These are phyloP conservation scores for Pongo pygmaeus DNA, from an alignment of 2,113 vertebrate genomes.

Conservation along the genomic window DNA sequence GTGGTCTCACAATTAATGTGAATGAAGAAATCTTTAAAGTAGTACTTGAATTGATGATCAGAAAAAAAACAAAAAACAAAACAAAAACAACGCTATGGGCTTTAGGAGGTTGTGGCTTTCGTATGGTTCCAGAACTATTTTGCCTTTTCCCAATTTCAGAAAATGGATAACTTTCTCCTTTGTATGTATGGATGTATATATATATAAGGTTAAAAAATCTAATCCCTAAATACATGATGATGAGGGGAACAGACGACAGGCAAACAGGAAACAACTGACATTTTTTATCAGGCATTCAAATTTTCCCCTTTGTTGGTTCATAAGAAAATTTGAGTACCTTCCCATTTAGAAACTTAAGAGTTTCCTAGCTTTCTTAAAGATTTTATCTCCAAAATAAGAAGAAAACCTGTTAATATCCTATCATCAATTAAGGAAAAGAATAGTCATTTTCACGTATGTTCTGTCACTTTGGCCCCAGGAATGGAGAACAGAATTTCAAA, in stretches of 20 bases:
- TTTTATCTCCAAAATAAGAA: conserved; percentile 21
- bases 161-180: conserved; percentile 9
- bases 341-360: neutral
- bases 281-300: neutral
- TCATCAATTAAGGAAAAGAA: neutral
- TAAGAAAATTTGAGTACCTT: neutral
- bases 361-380: neutral
- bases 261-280: neutral
- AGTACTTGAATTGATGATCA: neutral
- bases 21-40: conserved; percentile 43
- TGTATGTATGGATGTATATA: neutral
- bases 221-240: neutral
- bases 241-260: neutral
- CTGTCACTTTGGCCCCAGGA: neutral
- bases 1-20: conserved; percentile 7
- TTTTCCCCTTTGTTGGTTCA: neutral
- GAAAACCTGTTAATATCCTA: neutral
- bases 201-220: neutral
- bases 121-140: neutral
- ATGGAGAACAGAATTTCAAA: conserved; percentile 4
- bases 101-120: conserved; percentile 44
- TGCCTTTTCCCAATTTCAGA: neutral
- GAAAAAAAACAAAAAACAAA: neutral
- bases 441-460: neutral
- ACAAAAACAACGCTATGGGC: neutral